Conservation (phyloP, 1,140 invertebrate genomes). For the Drosophila bipectinata region DNA sequence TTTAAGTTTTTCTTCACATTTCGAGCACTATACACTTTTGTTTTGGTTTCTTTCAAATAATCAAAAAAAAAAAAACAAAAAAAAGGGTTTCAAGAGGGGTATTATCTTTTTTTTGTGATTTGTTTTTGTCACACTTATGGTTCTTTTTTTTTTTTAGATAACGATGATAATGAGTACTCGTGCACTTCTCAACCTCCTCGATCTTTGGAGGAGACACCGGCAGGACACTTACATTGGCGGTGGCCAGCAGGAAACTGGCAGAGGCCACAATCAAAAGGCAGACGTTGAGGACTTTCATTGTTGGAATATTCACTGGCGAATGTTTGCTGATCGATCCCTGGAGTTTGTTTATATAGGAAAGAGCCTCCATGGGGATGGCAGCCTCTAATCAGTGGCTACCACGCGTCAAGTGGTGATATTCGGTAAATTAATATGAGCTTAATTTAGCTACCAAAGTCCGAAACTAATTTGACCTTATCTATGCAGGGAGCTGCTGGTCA, state of each 20-base stretch:
- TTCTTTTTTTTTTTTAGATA: neutral
- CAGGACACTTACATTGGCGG: conserved; percentile 42
- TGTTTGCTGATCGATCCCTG: conserved; percentile 18
- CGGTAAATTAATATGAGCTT: conserved; percentile 29
- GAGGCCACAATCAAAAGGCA: conserved; percentile 49
- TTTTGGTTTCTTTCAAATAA: neutral
- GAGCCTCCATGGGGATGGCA: neutral
- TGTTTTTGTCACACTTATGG: conserved; percentile 12
- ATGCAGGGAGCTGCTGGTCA: conserved; percentile 15
- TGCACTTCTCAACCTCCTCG: neutral
- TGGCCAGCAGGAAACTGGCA: conserved; percentile 52
- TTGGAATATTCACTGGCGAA: conserved; percentile 8
- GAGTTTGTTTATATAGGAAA: conserved; percentile 48
- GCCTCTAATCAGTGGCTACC: conserved; percentile 4
- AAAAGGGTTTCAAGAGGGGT: neutral
- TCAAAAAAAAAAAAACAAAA: conserved; percentile 1
- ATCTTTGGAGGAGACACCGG: neutral
- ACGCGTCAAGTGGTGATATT: conserved; percentile 23
- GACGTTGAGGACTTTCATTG: conserved; percentile 54
- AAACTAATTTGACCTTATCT: conserved; percentile 31
- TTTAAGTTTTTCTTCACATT: neutral
- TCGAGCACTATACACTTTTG: neutral
- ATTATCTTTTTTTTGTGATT: neutral
- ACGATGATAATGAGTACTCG: neutral
- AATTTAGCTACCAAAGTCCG: conserved; percentile 48